Evolutionary conservation across 2,113 vertebrate species (phyloP), one percentile per base, ranked within the genome.

Genomic region (Platichthys flesus): DNA sequence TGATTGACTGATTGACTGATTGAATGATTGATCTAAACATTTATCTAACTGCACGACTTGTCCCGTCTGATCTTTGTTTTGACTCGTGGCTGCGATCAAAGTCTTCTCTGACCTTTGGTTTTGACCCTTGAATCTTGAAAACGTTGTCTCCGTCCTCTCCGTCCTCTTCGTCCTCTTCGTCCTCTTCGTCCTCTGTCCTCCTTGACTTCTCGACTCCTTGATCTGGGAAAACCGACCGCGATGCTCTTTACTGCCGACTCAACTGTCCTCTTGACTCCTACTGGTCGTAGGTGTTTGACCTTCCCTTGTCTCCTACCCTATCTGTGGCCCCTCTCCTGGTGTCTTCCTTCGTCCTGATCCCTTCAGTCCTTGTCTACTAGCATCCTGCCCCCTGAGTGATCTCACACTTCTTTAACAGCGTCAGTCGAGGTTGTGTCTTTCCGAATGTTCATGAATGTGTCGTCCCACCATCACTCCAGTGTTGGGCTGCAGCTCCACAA

Each of bases 401-500:
- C 2, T 74, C 42, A 15, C 35, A n/a, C 21, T 42, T n/a, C n/a
- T 9, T 31, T n/a, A 40, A 49, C 47, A 45, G 3, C 63, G 21
- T 69, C 60, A 45, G n/a, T 24, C 24, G 78, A 80, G 37, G 40
- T 47, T 51, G 51, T 77, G 16, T 28, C 20, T 26, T 16, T 73
- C 8, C 82, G 18, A 65, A 81, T 56, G 20, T 51, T 72, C 10
- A 70, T 79, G 65, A 71, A 23, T 70, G 49, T 78, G n/a, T 64
- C 71, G 3, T 61, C 69, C 76, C 21, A 0, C 72, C 47, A 3
- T 64, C 74, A 26, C 78, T 71, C 55, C 95, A 97, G 97, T 79
- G 74, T 75, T 91, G 10, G 94, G 94, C 91, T 98, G 97, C 70
- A 26, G 57, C 88, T 92, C 93, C 68, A 37, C 67, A 2, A 91